These are phyloP conservation scores for Caenorhabditis latens DNA, from an alignment of 1,140 invertebrate species.

Conservation along the genomic window DNA sequence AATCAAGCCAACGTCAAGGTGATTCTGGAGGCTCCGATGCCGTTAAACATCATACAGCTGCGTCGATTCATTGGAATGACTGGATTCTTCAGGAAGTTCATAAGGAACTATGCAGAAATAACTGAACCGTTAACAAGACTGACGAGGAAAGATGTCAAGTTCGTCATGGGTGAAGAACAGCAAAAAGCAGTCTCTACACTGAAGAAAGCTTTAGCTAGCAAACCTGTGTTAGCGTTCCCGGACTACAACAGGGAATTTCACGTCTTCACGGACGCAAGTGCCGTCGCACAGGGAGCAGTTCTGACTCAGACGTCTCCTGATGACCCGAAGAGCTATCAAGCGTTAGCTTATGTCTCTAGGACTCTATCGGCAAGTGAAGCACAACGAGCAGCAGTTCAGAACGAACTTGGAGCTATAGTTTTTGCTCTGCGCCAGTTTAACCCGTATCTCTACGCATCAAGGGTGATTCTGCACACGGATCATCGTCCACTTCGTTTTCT, in stretches of 20 bases:
- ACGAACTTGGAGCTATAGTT: slow-evolving; percentile 43
- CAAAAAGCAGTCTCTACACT: slow-evolving; percentile 26
- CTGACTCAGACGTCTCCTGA: slow-evolving; percentile 18
- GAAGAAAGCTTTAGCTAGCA: background rate
- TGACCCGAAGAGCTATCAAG: too few species aligned
- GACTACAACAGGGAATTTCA: slow-evolving; percentile 48
- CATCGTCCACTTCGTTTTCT: background rate
- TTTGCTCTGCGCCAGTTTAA: slow-evolving; percentile 6
- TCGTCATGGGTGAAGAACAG: slow-evolving; percentile 10
- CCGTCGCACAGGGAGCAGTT: slow-evolving; percentile 29
- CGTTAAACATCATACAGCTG: slow-evolving; percentile 71
- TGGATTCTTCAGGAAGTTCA: slow-evolving; percentile 73
- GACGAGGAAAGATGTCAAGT: slow-evolving; percentile 56
- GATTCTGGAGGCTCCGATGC: slow-evolving; percentile 71
- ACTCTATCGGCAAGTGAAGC: background rate
- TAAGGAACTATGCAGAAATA: slow-evolving; percentile 69
- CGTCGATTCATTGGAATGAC: slow-evolving; percentile 74
- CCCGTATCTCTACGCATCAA: slow-evolving; percentile 2
- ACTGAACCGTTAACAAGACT: slow-evolving; percentile 66
- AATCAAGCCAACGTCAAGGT: slow-evolving; percentile 72
- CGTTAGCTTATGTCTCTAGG: too few species aligned
- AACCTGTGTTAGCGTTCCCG: slow-evolving; percentile 38
- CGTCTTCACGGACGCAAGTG: slow-evolving; percentile 53
- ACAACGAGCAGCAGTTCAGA: too few species aligned
- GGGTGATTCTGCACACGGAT: slow-evolving; percentile 38